Evolutionary conservation across 2,888 invertebrate species (phyloP).

Genomic region (Emesis russula): DNA sequence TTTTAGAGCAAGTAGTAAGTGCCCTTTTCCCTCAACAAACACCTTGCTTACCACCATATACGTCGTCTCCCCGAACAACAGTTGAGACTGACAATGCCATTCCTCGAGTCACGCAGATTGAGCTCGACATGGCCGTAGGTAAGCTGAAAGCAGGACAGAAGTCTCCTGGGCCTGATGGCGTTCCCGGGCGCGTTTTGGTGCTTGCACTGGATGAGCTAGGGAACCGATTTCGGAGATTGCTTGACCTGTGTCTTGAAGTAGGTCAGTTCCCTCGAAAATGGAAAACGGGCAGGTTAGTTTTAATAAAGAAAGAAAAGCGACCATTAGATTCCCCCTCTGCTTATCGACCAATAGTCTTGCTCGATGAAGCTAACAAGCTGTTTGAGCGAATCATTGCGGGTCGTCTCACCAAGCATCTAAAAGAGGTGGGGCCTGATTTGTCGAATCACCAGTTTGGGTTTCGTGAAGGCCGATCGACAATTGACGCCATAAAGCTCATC

Average conservation of each 20-base stretch:
- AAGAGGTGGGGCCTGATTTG: background rate
- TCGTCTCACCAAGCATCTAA: background rate
- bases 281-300: constrained; percentile 19
- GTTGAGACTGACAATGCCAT: background rate
- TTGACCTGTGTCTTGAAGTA: background rate
- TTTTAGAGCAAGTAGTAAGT: too few species aligned
- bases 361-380: constrained; percentile 6
- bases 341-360: background rate
- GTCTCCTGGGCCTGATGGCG: background rate
- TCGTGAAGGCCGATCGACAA: background rate
- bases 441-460: background rate
- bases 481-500: background rate
- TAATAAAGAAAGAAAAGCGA: background rate
- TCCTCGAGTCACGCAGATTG: background rate
- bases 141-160: background rate
- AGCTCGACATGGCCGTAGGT: background rate
- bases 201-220: constrained; percentile 14
- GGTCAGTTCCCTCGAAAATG: constrained; percentile 4
- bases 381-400: background rate
- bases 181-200: constrained; percentile 1
- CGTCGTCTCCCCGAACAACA: too few species aligned
- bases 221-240: background rate
- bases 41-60: too few species aligned
- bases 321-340: background rate
- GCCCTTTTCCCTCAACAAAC: too few species aligned